Base-by-base conservation (phyloP, 2,113 vertebrate genomes). In the Callocephalon fimbriatum region DNA sequence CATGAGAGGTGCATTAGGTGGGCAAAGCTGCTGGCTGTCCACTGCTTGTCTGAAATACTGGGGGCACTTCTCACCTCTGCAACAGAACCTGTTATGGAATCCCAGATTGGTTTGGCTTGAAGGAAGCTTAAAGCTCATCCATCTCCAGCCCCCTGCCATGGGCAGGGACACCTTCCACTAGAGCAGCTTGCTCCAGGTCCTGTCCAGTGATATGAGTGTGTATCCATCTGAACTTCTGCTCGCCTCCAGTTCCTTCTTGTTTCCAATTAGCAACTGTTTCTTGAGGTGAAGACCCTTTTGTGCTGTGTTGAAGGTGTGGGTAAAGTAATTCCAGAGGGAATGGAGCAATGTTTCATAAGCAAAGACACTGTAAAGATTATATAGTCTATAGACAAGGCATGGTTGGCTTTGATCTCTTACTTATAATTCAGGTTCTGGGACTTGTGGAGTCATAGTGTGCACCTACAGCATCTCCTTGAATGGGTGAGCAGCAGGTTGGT, bases 131-230 rank as follows among this genome's bases (percentile, higher is more conserved):
- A 56, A 77, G 15, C 2, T 8, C 29, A 9, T 10, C 25, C 2
- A 23, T 27, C 23, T 5, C 45, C 54, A 44, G 1, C 6, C 10
- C 1, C 1, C 6, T 51, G 21, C 51, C 21, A 1, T 2, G 10
- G 7, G 5, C 75, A 78, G 75, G 44, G 38, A 26, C 48, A 37
- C 4, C 20, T 91, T 2, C 21, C 9, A 18, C 27, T 3, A 0
- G 9, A 15, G 4, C 59, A 61, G 29, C 6, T 0, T 53, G 44
- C 15, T 77, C 66, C 20, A 2, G 54, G 35, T 44, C 20, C 9
- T 0, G 0, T 38, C 45, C 61, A 80, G 0, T 13, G 38, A 4
- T 15, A 2, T 8, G 18, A 37, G 14, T 3, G 10, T 27, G 58
- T 48, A 3, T 6, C 18, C 26, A 29, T 29, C 59, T 37, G 40